Conservation (phyloP, 92 coral and sea anemone genomes). For the Porites lobata region DNA sequence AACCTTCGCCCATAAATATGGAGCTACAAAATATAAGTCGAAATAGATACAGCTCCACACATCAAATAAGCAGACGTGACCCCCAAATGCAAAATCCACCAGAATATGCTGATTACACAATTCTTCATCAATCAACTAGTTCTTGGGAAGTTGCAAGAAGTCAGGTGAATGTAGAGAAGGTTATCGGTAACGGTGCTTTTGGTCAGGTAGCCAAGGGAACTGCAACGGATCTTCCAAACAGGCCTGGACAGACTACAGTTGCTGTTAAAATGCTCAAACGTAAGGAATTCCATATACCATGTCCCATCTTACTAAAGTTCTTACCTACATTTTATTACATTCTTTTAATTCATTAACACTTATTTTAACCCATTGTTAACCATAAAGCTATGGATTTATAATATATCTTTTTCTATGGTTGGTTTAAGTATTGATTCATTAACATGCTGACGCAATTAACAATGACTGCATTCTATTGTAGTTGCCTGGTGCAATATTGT, state of each 20-base stretch:
- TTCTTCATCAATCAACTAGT: slow-evolving; percentile 31
- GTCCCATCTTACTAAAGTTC: too few species aligned
- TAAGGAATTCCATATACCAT: neutral
- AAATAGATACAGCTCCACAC: neutral
- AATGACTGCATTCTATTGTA: too few species aligned
- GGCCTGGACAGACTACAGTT: slow-evolving; percentile 22
- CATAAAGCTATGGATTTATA: too few species aligned
- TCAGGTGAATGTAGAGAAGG: slow-evolving; percentile 18
- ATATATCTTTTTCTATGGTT: too few species aligned
- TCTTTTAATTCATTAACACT: too few species aligned
- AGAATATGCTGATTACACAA: slow-evolving; percentile 19
- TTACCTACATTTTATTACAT: too few species aligned
- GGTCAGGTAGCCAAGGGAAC: slow-evolving; percentile 66
- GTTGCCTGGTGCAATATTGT: too few species aligned
- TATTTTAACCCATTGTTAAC: too few species aligned
- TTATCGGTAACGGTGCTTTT: slow-evolving; percentile 62
- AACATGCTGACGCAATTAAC: too few species aligned
- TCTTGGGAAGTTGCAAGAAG: slow-evolving; percentile 48
- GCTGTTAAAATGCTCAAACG: slow-evolving; percentile 63
- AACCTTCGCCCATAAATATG: neutral
- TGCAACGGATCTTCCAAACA: slow-evolving; percentile 13
- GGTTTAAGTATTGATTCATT: too few species aligned
- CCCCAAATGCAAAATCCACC: neutral
- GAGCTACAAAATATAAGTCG: neutral
- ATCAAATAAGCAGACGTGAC: neutral